Evolutionary conservation across 1,140 invertebrate genomes (phyloP).

Genomic region (Leptinotarsa undecemlineata): DNA sequence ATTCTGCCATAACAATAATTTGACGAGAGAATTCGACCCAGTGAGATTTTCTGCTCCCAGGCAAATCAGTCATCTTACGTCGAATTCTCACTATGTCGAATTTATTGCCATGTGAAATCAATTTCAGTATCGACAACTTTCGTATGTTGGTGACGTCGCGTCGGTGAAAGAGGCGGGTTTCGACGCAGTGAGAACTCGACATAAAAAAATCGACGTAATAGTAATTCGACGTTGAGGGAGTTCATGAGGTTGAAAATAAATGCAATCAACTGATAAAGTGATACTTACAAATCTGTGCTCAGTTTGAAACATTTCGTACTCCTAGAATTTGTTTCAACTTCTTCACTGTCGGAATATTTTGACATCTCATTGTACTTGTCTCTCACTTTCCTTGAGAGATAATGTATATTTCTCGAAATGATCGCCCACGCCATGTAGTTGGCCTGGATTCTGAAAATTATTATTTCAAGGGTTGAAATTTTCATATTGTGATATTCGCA

Average conservation of each 20-base stretch:
- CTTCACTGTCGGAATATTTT: not conserved
- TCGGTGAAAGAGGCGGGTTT: too few relatives aligned
- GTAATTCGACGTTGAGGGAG: not conserved
- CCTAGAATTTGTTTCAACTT: not conserved
- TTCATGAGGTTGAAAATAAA: too few relatives aligned
- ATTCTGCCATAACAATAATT: too few relatives aligned
- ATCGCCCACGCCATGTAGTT: conserved; percentile 37
- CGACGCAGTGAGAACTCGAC: not conserved
- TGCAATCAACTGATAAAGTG: not conserved
- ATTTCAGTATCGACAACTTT: too few relatives aligned
- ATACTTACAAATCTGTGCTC: conserved; percentile 22
- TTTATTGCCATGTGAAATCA: too few relatives aligned
- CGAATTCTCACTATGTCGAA: too few relatives aligned
- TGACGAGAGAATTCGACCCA: too few relatives aligned
- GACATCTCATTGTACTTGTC: conserved; percentile 20
- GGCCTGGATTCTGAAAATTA: conserved; percentile 33
- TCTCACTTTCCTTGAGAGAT: conserved; percentile 15
- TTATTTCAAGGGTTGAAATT: too few relatives aligned
- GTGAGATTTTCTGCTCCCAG: too few relatives aligned
- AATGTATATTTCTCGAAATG: conserved; percentile 22
- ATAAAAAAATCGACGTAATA: not conserved
- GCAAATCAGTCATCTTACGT: too few relatives aligned
- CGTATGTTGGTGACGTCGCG: too few relatives aligned
- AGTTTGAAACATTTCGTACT: conserved; percentile 13
- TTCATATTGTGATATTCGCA: too few relatives aligned